Percentiles rank a stretch among this genome's conserved stretches.
Conservation (phyloP, 2,797 vertebrate species). For the Sebastes oblongus region DNA sequence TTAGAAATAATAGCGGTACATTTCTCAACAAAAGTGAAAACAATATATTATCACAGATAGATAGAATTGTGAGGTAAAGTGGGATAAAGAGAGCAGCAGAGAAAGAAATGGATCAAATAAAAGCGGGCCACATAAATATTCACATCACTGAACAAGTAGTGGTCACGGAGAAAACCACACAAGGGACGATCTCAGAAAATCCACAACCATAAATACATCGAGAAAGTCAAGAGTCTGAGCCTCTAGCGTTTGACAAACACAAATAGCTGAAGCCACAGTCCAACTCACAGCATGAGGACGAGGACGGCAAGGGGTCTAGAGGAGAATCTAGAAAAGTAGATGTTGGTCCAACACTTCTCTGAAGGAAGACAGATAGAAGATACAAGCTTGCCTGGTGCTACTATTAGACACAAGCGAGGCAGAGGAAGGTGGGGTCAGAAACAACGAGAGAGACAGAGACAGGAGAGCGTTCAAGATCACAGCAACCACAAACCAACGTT, state of each 20-base stretch:
- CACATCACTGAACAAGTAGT: conserved; percentile 32
- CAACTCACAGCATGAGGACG: not conserved
- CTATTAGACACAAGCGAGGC: not conserved
- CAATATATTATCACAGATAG: not conserved
- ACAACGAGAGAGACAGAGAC: conserved; percentile 34
- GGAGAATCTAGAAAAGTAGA: not conserved
- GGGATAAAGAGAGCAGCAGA: not conserved
- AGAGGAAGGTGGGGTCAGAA: not conserved
- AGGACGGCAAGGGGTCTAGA: not conserved
- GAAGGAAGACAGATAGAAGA: not conserved
- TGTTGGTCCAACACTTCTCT: not conserved
- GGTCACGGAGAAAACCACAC: conserved; percentile 27
- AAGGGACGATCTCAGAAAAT: conserved; percentile 17
- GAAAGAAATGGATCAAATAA: not conserved
- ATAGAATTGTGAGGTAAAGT: not conserved
- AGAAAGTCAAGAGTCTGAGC: conserved; percentile 29
- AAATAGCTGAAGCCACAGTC: conserved; percentile 20
- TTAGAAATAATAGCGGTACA: not conserved
- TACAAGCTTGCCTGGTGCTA: not conserved
- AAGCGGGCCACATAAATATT: conserved; percentile 41
- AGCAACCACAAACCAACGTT: conserved; percentile 25
- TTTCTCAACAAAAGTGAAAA: not conserved
- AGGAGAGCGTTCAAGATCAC: conserved; percentile 52
- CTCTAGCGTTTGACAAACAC: conserved; percentile 1
- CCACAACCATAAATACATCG: conserved; percentile 49